Percentiles rank a stretch among this genome's conserved stretches.
Conservation (phyloP, 1,140 invertebrate species). For the Drosophila sturtevanti region DNA sequence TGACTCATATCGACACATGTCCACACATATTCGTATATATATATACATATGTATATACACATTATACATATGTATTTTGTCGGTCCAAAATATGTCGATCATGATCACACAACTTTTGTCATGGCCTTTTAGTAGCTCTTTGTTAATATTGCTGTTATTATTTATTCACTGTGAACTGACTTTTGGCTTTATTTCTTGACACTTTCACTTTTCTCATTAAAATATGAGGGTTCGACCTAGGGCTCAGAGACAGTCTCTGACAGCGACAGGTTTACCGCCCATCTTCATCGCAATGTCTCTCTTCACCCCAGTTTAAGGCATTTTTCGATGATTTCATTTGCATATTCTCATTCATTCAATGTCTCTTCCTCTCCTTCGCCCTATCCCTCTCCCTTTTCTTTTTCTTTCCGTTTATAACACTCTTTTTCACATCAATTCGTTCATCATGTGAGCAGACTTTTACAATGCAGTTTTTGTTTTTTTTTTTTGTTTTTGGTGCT, state of each 20-base stretch:
- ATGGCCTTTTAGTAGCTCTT: slow-evolving; percentile 38
- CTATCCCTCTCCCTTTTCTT: slow-evolving; percentile 17
- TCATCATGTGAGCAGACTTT: neutral
- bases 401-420: neutral
- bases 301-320: slow-evolving; percentile 46
- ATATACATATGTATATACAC: neutral
- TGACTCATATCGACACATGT: neutral
- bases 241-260: slow-evolving; percentile 41
- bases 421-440: neutral
- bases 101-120: slow-evolving; percentile 2
- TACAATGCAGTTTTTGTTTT: neutral
- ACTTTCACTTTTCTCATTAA: slow-evolving; percentile 79
- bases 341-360: slow-evolving; percentile 22
- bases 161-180: slow-evolving; percentile 69
- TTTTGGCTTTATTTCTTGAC: slow-evolving; percentile 63
- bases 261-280: slow-evolving; percentile 33
- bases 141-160: slow-evolving; percentile 54
- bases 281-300: neutral
- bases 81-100: neutral
- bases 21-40: neutral
- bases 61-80: no score
- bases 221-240: slow-evolving; percentile 54
- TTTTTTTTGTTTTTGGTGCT: neutral
- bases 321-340: slow-evolving; percentile 51
- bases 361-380: slow-evolving; percentile 40